Percentiles rank a stretch among this genome's conserved stretches.
Conservation (phyloP, 1,140 invertebrate genomes). For the Campoletis sonorensis region DNA sequence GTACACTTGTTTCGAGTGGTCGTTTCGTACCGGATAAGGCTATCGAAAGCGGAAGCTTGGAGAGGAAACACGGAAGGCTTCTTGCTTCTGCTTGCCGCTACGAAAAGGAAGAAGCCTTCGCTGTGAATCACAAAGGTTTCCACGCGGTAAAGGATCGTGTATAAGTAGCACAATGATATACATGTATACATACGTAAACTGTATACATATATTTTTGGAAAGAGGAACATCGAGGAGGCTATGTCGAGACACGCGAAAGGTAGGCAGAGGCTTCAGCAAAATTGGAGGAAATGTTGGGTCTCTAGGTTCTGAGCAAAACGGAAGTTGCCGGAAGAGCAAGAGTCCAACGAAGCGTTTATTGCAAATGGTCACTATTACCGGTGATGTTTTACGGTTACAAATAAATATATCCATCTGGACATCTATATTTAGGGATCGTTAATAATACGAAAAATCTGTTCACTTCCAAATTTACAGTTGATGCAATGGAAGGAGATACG, state of each 20-base stretch:
- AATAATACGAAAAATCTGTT: not conserved
- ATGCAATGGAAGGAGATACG: not conserved
- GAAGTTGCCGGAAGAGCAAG: constrained; percentile 31
- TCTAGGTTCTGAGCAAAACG: constrained; percentile 16
- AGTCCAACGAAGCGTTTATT: constrained; percentile 34
- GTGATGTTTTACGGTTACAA: not conserved
- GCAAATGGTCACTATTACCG: constrained; percentile 33
- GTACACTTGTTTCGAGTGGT: constrained; percentile 22
- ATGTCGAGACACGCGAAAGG: not conserved
- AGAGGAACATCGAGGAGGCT: not conserved
- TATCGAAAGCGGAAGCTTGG: constrained; percentile 38
- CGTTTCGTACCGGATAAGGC: constrained; percentile 35
- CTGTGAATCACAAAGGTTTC: constrained; percentile 27
- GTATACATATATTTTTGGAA: too few species aligned
- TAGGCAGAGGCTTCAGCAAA: not conserved
- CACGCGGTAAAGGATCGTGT: not conserved
- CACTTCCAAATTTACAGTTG: not conserved
- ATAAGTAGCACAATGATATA: not conserved
- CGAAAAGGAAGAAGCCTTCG: constrained; percentile 45
- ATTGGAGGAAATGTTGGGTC: constrained; percentile 27
- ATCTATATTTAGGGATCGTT: not conserved
- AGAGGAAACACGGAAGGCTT: constrained; percentile 30
- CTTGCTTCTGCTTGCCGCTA: constrained; percentile 1
- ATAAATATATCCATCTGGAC: not conserved
- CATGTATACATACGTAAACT: not conserved